Evolutionary conservation across 2,113 vertebrate species (phyloP).

Genomic region (Trematomus loennbergii): DNA sequence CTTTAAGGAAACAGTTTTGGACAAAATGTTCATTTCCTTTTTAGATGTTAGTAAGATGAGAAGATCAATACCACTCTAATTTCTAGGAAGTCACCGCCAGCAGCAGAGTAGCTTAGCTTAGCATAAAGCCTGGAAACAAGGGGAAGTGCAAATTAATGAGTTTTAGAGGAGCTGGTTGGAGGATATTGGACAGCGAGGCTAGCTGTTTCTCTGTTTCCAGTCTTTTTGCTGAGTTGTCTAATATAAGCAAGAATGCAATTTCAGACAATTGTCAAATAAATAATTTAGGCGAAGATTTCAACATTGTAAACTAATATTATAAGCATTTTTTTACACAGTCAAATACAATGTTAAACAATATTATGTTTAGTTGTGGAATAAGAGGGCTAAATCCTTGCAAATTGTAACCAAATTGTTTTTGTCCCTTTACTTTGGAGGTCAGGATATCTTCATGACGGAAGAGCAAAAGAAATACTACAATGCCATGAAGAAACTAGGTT

Average conservation of each 20-base stretch:
- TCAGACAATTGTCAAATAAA: background rate
- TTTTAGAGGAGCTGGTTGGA: background rate
- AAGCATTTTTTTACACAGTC: background rate
- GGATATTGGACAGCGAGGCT: background rate
- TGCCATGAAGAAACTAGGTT: constrained; percentile 99
- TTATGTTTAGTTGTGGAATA: background rate
- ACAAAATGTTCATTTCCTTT: background rate
- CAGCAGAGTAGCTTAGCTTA: background rate
- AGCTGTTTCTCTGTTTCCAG: background rate
- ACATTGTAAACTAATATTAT: background rate
- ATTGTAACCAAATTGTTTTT: constrained; percentile 88
- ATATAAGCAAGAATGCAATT: background rate
- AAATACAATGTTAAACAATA: background rate
- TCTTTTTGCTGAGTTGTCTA: background rate
- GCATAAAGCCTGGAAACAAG: background rate
- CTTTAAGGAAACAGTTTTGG: background rate
- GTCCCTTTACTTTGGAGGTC: constrained; percentile 97
- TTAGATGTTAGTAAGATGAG: background rate
- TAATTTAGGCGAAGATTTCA: background rate
- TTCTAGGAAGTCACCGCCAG: background rate
- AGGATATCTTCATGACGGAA: constrained; percentile 99
- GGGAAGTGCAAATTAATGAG: background rate
- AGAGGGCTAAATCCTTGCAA: constrained; percentile 9
- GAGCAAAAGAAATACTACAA: constrained; percentile 99
- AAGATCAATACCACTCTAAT: background rate